Evolutionary conservation across 2,113 vertebrate species (phyloP), one percentile per base, ranked within the genome.

Genomic region (Bujurquina vittata): DNA sequence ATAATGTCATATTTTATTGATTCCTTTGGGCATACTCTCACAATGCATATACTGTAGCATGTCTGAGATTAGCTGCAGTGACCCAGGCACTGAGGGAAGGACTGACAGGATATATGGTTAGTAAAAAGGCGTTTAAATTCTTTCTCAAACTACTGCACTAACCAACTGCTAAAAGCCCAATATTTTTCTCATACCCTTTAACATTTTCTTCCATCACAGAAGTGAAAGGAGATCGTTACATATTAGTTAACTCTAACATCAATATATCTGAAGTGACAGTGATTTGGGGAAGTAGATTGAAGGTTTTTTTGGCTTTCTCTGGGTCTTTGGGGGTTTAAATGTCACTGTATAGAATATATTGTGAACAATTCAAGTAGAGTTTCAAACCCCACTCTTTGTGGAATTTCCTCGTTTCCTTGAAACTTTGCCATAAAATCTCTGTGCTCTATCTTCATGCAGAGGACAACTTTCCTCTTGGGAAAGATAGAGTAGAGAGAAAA

Each of bases 391-490:
- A 60, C 60, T 60, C 11, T 87, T 80, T 49, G 29, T 52, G 43
- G 23, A 75, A 81, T 85, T 89, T 62, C 49, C 72, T 56, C 52
- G 18, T 54, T 79, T 91, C 76, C n/a, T 63, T 49, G 61, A 58
- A 74, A 58, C 26, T 20, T 37, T 75, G 29, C 35, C 54, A 69
- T 46, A 84, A 69, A 74, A 62, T 52, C 46, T 29, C 23, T 11
- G n/a, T 79, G 69, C 57, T 88, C 58, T 73, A 63, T 75, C 35
- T 17, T 23, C 10, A 46, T 79, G 8, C 37, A 74, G 72, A 20
- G 10, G 55, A 86, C 60, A 55, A 60, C 4, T 67, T 69, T 78
- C 54, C 88, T 90, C 67, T 55, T 54, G 75, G 78, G 77, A 85
- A 80, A 80, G 57, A 56, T 7, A 58, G 23, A 82, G 56, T 52